Evolutionary conservation across 2,797 vertebrate genomes (phyloP).

Genomic region (Muscicapa striata): DNA sequence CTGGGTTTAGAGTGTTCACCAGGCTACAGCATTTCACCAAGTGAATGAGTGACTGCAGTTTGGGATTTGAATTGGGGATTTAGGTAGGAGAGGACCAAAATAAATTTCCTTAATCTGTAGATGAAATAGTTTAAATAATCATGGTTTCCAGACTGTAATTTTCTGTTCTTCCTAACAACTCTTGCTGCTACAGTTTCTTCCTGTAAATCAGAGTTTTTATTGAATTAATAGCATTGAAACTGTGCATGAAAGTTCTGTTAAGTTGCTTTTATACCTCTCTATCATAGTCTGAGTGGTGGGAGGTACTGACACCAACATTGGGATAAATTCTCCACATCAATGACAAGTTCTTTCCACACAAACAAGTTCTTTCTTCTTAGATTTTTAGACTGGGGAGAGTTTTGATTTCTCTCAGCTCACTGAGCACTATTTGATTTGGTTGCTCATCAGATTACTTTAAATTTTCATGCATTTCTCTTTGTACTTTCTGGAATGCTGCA

Average conservation of each 20-base stretch:
- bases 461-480: background rate
- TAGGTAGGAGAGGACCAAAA: conserved; percentile 31
- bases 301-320: background rate
- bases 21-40: conserved; percentile 40
- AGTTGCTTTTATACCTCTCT: background rate
- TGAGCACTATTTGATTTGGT: background rate
- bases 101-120: conserved; percentile 12
- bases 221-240: background rate
- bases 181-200: background rate
- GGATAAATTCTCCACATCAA: background rate
- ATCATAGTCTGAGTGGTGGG: background rate
- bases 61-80: conserved; percentile 30
- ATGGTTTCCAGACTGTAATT: background rate
- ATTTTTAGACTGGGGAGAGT: background rate
- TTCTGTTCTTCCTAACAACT: background rate
- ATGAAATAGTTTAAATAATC: conserved; percentile 21
- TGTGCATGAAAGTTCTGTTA: background rate
- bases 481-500: background rate
- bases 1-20: conserved; percentile 44
- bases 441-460: background rate
- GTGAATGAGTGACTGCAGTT: conserved; percentile 1
- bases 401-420: background rate
- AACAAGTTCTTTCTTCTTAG: background rate
- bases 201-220: background rate
- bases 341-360: background rate